Conservation (phyloP, 2,113 vertebrate species). For the Pituophis catenifer region DNA sequence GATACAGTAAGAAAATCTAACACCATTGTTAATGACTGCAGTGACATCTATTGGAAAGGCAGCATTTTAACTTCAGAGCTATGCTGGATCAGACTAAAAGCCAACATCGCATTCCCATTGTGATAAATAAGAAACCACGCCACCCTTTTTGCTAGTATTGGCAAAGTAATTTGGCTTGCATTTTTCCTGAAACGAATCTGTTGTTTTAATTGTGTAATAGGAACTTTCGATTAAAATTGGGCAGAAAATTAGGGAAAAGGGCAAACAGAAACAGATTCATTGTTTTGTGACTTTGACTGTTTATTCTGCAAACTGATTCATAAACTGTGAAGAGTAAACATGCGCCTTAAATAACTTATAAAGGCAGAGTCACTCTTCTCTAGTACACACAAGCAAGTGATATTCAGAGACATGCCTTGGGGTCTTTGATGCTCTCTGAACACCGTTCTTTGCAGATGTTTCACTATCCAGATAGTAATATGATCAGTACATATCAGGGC, state of each 20-base stretch:
- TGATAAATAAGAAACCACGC: neutral
- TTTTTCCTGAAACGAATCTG: neutral
- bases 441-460: neutral
- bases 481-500: neutral
- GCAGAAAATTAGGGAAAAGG: neutral
- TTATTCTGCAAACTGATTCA: neutral
- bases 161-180: neutral
- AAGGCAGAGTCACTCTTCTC: neutral
- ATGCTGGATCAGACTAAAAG: neutral
- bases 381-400: neutral
- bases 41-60: conserved; percentile 76
- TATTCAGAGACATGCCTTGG: neutral
- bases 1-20: conserved; percentile 9
- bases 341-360: neutral
- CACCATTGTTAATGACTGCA: conserved; percentile 64
- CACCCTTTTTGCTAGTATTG: neutral
- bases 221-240: neutral
- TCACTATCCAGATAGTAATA: neutral
- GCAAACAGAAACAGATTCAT: neutral
- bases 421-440: neutral
- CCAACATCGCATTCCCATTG: neutral
- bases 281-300: neutral
- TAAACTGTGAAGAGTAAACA: neutral
- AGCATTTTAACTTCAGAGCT: conserved; percentile 31
- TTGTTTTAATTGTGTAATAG: neutral